Evolutionary conservation across 1,140 invertebrate species (phyloP), one percentile per base, ranked within the genome.

Genomic region (Aphelenchoides fujianensis): DNA sequence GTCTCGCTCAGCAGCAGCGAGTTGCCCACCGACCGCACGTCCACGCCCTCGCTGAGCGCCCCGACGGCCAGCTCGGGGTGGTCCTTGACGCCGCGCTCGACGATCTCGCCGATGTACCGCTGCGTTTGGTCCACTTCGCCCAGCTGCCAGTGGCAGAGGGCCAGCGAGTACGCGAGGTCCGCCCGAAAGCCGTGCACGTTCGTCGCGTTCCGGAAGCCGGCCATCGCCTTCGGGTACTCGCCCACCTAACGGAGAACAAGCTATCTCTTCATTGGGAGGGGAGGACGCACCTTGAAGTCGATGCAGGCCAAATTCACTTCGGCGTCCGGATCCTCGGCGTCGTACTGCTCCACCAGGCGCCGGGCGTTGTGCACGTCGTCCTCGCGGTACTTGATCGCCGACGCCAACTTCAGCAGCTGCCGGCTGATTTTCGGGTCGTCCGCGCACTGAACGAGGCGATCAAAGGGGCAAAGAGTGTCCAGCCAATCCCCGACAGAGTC

Each of bases 21-120:
- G 86, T 98, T 99, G 16, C 95, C 96, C 53, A 98, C 95, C 86
- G 94, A 97, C 76, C 93, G 88, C 2, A 95, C 91, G 88, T 96
- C 93, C 73, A 95, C 93, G 5, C 94, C 94, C 86, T 98, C 95
- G n/a, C 94, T 94, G 80, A 93, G 93, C 89, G 95, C 93, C 0
- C 96, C 96, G 36, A 98, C 94, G 75, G 92, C 93, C 74, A 99
- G 86, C 85, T 98, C 96, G 19, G 96, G 96, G 88, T 98, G 94
- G 86, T 98, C 94, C 70, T 92, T 87, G 72, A 98, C 95, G 16
- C 95, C 96, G 81, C 90, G 89, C 85, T 98, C 94, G 77, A 98
- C 96, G 69, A 98, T 97, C 83, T 96, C 92, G 69, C 92, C 94
- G 88, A 87, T 84, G 70, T 86, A 84, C 73, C 85, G 95, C 3